Evolutionary conservation across 2,113 vertebrate genomes (phyloP).

Genomic region (Silurus meridionalis): DNA sequence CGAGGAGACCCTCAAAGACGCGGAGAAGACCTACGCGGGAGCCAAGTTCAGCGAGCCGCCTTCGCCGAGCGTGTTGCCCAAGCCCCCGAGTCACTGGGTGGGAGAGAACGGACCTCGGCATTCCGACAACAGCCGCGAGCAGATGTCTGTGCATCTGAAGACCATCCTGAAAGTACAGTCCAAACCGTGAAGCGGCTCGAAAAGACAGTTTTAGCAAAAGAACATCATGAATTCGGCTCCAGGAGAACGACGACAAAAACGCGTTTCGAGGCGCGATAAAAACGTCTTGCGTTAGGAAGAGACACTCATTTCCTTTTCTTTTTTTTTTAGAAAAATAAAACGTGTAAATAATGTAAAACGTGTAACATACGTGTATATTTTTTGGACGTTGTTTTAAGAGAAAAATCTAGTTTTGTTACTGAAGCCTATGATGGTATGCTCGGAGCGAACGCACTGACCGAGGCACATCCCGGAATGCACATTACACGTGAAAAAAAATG

Average conservation of each 20-base stretch:
- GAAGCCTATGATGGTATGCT: constrained; percentile 75
- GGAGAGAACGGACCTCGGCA: constrained; percentile 69
- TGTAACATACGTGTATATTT: constrained; percentile 91
- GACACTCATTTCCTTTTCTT: neutral
- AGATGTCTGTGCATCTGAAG: constrained; percentile 90
- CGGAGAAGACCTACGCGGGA: constrained; percentile 86
- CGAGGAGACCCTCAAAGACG: constrained; percentile 77
- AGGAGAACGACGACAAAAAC: neutral
- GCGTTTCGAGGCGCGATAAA: neutral
- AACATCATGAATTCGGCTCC: constrained; percentile 19
- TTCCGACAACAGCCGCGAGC: constrained; percentile 78
- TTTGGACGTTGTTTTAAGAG: constrained; percentile 87
- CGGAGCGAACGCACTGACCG: constrained; percentile 65
- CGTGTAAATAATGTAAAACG: constrained; percentile 90
- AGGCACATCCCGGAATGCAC: constrained; percentile 67
- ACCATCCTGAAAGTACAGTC: constrained; percentile 87
- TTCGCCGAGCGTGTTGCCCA: constrained; percentile 91
- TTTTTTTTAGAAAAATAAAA: constrained; percentile 41
- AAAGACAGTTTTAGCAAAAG: neutral
- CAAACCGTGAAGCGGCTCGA: constrained; percentile 57
- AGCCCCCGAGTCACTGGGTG: constrained; percentile 95
- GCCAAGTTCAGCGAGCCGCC: constrained; percentile 95
- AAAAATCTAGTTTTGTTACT: constrained; percentile 96
- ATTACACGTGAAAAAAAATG: constrained; percentile 63
- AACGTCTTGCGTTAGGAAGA: constrained; percentile 35